Percentiles rank a stretch among this genome's conserved stretches.
phyloP scores from a whole-genome alignment of 1,140 invertebrate genomes.

The Drosophila mauritiana region DNA sequence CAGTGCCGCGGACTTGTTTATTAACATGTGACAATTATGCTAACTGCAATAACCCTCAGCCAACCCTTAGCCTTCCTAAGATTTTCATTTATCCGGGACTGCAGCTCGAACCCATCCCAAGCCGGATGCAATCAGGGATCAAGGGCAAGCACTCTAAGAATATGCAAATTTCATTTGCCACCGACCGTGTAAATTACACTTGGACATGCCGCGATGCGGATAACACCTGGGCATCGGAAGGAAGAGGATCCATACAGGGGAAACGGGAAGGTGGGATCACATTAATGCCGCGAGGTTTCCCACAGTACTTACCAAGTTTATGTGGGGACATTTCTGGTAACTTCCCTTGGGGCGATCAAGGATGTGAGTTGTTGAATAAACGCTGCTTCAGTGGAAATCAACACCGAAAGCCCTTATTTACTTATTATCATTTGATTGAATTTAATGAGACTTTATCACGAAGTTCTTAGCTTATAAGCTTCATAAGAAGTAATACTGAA shows the following conservation, averaged over 20 bases:
- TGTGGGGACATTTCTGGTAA: conserved; percentile 3
- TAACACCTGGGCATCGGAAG: conserved; percentile 67
- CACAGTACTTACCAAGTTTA: conserved; percentile 51
- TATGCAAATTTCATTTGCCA: conserved; percentile 62
- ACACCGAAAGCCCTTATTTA: neutral
- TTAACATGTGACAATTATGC: conserved; percentile 78
- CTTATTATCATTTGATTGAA: neutral
- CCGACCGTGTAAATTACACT: conserved; percentile 60
- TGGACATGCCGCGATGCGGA: conserved; percentile 51
- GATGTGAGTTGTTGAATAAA: too few species aligned
- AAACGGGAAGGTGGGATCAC: conserved; percentile 12
- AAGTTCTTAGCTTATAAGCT: neutral
- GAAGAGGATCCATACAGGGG: conserved; percentile 22
- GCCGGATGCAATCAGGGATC: conserved; percentile 60
- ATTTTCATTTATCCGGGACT: conserved; percentile 42
- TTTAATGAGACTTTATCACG: neutral
- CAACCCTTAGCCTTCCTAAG: conserved; percentile 28
- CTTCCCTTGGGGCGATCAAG: neutral
- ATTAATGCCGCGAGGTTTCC: conserved; percentile 41
- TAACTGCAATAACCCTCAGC: conserved; percentile 45
- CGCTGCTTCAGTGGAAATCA: neutral
- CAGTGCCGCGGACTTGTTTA: conserved; percentile 61
- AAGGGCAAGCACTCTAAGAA: conserved; percentile 43
- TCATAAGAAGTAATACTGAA: too few species aligned
- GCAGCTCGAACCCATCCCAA: conserved; percentile 33